Evolutionary conservation across 1,140 invertebrate genomes (phyloP).

Genomic region (Alviniconcha marisindica): DNA sequence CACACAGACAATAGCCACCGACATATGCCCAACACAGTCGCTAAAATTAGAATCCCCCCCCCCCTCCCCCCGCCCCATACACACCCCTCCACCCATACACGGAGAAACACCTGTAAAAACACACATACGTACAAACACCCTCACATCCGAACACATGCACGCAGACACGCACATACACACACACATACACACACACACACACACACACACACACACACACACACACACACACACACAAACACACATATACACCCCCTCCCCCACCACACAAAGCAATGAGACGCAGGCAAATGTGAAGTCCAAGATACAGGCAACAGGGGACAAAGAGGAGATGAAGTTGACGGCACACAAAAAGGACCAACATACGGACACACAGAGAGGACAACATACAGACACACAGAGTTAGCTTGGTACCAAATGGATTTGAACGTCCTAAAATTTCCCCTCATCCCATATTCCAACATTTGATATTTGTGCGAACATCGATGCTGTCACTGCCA

Average conservation of each 20-base stretch:
- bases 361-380: too few species aligned
- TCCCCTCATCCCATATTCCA: too few species aligned
- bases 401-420: too few species aligned
- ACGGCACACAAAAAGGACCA: too few species aligned
- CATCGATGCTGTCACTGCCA: neutral
- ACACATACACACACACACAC: slow-evolving; percentile 1
- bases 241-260: neutral
- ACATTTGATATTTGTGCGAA: too few species aligned
- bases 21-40: slow-evolving; percentile 65
- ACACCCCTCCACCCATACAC: neutral
- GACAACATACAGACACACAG: too few species aligned
- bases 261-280: too few species aligned
- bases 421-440: too few species aligned
- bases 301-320: too few species aligned
- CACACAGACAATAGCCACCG: too few species aligned
- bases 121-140: neutral
- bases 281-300: too few species aligned
- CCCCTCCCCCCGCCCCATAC: slow-evolving; percentile 54
- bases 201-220: slow-evolving; percentile 11
- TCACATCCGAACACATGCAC: neutral
- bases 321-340: too few species aligned
- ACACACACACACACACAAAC: neutral
- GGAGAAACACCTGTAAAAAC: neutral
- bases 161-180: neutral
- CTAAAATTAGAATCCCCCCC: slow-evolving; percentile 58